These are phyloP conservation scores for Melipona quadrifasciata DNA, from an alignment of 1,140 invertebrate species.

Conservation along the genomic window DNA sequence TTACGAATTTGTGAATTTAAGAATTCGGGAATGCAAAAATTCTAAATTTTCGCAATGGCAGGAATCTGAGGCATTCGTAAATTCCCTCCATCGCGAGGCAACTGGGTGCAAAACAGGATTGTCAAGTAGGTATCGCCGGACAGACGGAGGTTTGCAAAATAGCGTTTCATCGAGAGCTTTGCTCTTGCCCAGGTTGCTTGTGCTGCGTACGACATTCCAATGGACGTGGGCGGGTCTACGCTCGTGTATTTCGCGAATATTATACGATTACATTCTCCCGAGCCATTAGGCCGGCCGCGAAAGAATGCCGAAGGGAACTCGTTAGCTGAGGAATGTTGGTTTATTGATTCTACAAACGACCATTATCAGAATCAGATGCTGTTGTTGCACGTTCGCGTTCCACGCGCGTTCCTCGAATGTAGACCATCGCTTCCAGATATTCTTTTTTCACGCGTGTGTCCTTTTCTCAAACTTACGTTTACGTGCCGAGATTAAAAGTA, in stretches of 20 bases:
- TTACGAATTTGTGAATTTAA: too few relatives aligned
- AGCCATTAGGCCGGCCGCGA: conserved; percentile 43
- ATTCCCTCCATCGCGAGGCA: background rate
- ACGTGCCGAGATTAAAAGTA: too few relatives aligned
- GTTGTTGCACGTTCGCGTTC: conserved; percentile 17
- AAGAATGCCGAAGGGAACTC: conserved; percentile 60
- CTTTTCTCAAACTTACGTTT: too few relatives aligned
- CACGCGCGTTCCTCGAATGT: background rate
- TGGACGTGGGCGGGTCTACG: conserved; percentile 53
- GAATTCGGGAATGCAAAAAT: too few relatives aligned
- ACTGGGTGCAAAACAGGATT: conserved; percentile 3
- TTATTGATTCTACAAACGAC: conserved; percentile 57
- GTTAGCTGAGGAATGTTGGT: conserved; percentile 58
- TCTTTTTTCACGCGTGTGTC: background rate
- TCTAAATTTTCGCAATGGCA: too few relatives aligned
- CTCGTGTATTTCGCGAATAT: conserved; percentile 60
- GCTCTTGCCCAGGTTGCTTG: background rate
- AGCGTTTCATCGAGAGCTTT: conserved; percentile 32
- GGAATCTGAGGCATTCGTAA: too few relatives aligned
- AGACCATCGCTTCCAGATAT: background rate
- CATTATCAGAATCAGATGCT: conserved; percentile 42
- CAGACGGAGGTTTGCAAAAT: conserved; percentile 35
- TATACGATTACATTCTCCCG: conserved; percentile 55
- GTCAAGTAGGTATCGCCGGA: background rate
- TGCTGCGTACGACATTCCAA: conserved; percentile 54